phyloP scores from a whole-genome alignment of 2,113 vertebrate genomes.

The Isurus oxyrinchus region DNA sequence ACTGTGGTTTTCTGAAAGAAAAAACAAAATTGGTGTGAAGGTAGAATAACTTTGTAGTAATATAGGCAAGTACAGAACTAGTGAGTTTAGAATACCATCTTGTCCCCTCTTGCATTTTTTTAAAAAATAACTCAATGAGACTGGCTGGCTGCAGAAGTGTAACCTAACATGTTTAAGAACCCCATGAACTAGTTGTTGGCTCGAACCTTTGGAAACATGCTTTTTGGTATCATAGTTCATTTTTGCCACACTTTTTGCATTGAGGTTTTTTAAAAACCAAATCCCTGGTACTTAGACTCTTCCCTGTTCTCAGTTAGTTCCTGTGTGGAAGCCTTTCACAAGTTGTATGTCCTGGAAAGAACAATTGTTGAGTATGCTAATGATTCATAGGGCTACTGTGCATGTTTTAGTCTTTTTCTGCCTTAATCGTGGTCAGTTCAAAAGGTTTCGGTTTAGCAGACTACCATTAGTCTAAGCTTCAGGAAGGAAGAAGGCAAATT shows the following conservation, averaged over 20 bases:
- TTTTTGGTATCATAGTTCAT: background rate
- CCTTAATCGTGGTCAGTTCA: background rate
- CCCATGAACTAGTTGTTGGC: background rate
- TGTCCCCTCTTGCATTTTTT: background rate
- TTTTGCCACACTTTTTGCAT: background rate
- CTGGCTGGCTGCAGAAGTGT: background rate
- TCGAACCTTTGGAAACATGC: background rate
- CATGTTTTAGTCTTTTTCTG: background rate
- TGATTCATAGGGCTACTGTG: background rate
- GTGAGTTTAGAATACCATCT: background rate
- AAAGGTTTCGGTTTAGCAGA: background rate
- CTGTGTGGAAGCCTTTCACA: background rate
- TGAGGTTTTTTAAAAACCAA: background rate
- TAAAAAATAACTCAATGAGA: background rate
- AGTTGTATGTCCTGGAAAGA: background rate
- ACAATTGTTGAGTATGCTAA: background rate
- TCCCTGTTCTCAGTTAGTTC: background rate
- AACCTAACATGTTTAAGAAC: background rate
- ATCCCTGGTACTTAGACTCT: background rate
- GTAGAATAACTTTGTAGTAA: background rate
- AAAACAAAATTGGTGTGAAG: background rate
- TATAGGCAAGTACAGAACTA: background rate
- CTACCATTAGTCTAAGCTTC: background rate
- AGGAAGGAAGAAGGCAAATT: background rate
- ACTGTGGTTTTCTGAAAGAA: background rate